Evolutionary conservation across 2,797 vertebrate species (phyloP).

Genomic region (Australoheros facetus): DNA sequence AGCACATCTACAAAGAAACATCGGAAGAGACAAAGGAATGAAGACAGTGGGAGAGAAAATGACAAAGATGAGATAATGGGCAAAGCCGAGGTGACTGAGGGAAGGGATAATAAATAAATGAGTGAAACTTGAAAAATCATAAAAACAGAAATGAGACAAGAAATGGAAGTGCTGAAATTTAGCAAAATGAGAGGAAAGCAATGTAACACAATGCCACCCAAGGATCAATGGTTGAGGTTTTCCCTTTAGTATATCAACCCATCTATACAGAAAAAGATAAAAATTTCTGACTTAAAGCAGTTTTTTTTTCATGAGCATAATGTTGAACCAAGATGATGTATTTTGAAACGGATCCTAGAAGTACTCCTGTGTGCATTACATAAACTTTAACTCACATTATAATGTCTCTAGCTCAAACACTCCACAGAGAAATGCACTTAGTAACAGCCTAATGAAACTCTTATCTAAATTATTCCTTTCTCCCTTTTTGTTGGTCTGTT

Average conservation of each 20-base stretch:
- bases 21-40: constrained; percentile 45
- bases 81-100: constrained; percentile 22
- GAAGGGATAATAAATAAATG: constrained; percentile 18
- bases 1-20: constrained; percentile 77
- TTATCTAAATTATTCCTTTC: not conserved
- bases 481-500: not conserved
- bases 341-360: not conserved
- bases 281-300: not conserved
- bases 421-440: not conserved
- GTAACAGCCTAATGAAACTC: not conserved
- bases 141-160: constrained; percentile 37
- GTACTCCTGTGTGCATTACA: not conserved
- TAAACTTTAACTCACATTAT: not conserved
- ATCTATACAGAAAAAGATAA: not conserved
- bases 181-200: not conserved
- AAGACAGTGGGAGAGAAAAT: constrained; percentile 44
- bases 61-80: constrained; percentile 21
- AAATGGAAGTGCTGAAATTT: constrained; percentile 22
- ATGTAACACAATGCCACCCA: not conserved
- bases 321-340: too few relatives aligned
- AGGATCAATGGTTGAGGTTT: not conserved
- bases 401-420: not conserved
- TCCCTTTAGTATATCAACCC: not conserved
- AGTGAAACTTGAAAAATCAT: constrained; percentile 32
- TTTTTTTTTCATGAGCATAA: not conserved